phyloP scores from a whole-genome alignment of 2,113 vertebrate genomes.

The Anguilla japonica region DNA sequence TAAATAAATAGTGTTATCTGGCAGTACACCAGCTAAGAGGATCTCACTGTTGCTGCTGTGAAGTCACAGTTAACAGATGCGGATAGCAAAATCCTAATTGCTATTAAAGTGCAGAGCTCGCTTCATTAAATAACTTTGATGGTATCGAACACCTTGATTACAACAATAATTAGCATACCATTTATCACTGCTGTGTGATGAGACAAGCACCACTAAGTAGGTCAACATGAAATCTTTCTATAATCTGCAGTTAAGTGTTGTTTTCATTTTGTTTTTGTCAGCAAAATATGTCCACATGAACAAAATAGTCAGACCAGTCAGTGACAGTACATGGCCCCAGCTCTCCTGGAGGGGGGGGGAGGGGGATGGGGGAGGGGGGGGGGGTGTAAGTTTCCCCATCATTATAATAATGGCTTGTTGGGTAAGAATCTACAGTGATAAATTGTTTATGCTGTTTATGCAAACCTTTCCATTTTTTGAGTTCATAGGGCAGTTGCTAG shows the following conservation, averaged over 20 bases:
- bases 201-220: background rate
- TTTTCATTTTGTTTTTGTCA: background rate
- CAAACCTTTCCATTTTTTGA: background rate
- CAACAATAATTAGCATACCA: background rate
- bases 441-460: background rate
- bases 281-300: background rate
- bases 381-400: background rate
- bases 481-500: background rate
- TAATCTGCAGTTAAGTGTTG: background rate
- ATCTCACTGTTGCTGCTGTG: background rate
- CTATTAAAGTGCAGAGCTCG: background rate
- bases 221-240: background rate
- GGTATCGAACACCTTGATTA: slow-evolving; percentile 3
- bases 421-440: background rate
- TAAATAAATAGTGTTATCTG: too few species aligned
- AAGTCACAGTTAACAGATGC: background rate
- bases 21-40: background rate
- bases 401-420: background rate
- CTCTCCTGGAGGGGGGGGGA: too few species aligned
- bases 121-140: background rate
- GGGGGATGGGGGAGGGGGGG: too few species aligned
- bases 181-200: background rate
- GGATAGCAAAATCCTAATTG: slow-evolving; percentile 2
- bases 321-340: background rate
- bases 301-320: background rate